phyloP scores from a whole-genome alignment of 2,113 vertebrate species.

The Anoplopoma fimbria region DNA sequence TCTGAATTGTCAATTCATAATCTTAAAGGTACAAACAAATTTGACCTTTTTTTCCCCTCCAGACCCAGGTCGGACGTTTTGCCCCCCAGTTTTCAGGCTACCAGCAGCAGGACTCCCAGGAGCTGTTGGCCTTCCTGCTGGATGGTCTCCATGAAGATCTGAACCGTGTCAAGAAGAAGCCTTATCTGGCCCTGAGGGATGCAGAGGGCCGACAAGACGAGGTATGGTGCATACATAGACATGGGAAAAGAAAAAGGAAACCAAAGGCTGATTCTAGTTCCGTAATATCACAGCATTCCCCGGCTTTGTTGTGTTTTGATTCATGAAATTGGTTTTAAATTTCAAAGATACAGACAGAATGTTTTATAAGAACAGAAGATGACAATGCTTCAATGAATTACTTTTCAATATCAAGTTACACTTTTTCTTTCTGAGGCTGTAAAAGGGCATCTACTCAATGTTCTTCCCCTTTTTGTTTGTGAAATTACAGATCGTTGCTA shows the following conservation, averaged over 20 bases:
- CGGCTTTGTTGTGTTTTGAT: background rate
- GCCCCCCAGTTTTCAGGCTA: constrained; percentile 99
- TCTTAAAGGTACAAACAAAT: background rate
- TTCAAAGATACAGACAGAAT: no score
- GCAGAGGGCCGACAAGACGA: constrained; percentile 93
- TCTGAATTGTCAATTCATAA: background rate
- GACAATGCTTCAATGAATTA: background rate
- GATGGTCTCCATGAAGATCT: constrained; percentile 98
- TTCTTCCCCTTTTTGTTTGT: background rate
- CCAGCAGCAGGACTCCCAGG: constrained; percentile 98
- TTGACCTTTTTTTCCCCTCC: background rate
- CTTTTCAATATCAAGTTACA: background rate
- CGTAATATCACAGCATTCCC: background rate
- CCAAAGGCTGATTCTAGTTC: background rate
- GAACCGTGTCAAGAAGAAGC: constrained; percentile 97
- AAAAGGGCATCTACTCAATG: background rate
- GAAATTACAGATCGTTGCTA: constrained; percentile 87
- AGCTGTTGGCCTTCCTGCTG: constrained; percentile 94
- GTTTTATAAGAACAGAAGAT: background rate
- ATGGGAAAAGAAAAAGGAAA: background rate
- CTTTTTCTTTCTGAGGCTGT: background rate
- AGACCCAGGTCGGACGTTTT: constrained; percentile 97
- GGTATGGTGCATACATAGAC: constrained; percentile 76
- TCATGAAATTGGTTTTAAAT: background rate
- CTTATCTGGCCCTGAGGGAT: constrained; percentile 93